Evolutionary conservation across 2,797 vertebrate species (phyloP).

Genomic region (Pachyuromys duprasi): DNA sequence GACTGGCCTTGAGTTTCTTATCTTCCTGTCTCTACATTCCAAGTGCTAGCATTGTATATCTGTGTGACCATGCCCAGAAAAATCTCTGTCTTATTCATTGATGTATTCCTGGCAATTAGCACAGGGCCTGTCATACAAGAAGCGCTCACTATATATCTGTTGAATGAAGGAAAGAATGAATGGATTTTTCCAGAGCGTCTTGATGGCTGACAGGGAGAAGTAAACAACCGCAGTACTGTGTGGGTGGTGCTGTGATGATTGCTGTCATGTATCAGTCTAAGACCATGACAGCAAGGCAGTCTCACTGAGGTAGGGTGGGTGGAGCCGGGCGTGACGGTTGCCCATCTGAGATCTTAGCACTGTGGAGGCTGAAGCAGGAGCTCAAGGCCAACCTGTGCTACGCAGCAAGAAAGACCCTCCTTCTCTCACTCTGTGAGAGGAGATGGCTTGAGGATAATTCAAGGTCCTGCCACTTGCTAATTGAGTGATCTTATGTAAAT

Average conservation of each 20-base stretch:
- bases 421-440: background rate
- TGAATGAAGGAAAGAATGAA: constrained; percentile 7
- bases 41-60: background rate
- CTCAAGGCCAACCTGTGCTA: background rate
- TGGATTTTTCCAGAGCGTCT: constrained; percentile 33
- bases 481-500: background rate
- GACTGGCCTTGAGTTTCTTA: background rate
- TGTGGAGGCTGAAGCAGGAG: background rate
- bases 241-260: background rate
- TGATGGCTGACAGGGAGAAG: constrained; percentile 31
- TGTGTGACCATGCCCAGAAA: background rate
- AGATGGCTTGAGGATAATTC: background rate
- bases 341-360: background rate
- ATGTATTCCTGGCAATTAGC: constrained; percentile 31
- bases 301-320: background rate
- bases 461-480: background rate
- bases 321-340: background rate
- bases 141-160: constrained; percentile 12
- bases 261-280: background rate
- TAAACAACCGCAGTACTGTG: background rate
- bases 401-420: background rate
- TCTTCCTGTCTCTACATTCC: background rate
- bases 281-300: background rate
- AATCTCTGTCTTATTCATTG: background rate
- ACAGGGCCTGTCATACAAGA: background rate